Percentiles rank a stretch among this genome's conserved stretches.
Evolutionary conservation across 2,113 vertebrate species (phyloP).

Genomic region (Crypturellus undulatus): DNA sequence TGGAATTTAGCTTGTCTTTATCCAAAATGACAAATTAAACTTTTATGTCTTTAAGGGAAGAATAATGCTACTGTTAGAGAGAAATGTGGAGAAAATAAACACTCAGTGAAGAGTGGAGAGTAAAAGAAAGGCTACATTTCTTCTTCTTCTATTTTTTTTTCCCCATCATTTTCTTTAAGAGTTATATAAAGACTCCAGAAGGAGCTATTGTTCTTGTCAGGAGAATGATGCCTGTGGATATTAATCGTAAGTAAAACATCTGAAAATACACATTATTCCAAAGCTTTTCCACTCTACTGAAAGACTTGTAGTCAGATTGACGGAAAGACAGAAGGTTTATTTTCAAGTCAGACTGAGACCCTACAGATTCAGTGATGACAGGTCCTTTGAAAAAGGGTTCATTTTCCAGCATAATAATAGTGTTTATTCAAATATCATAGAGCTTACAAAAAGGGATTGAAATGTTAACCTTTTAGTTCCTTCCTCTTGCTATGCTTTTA

Average conservation of each 20-base stretch:
- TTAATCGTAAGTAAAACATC: constrained; percentile 42
- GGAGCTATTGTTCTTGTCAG: constrained; percentile 55
- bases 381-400: constrained; percentile 29
- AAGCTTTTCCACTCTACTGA: constrained; percentile 24
- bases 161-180: not conserved
- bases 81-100: not conserved
- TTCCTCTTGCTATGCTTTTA: not conserved
- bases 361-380: constrained; percentile 43
- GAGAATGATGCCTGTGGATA: constrained; percentile 44
- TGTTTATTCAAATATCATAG: constrained; percentile 16
- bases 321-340: constrained; percentile 50
- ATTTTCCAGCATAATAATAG: constrained; percentile 31
- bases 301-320: constrained; percentile 23
- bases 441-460: constrained; percentile 19
- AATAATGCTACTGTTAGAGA: not conserved
- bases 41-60: not conserved
- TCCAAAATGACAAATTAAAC: not conserved
- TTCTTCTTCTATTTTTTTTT: not conserved
- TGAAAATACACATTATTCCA: constrained; percentile 63
- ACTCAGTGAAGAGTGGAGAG: not conserved
- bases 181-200: constrained; percentile 24
- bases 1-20: not conserved
- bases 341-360: constrained; percentile 24
- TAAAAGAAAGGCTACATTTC: not conserved
- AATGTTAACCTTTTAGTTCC: constrained; percentile 47